Percentiles rank a stretch among this genome's conserved stretches.
phyloP scores from a whole-genome alignment of 2,797 vertebrate species.

The Lagocephalus sceleratus region DNA sequence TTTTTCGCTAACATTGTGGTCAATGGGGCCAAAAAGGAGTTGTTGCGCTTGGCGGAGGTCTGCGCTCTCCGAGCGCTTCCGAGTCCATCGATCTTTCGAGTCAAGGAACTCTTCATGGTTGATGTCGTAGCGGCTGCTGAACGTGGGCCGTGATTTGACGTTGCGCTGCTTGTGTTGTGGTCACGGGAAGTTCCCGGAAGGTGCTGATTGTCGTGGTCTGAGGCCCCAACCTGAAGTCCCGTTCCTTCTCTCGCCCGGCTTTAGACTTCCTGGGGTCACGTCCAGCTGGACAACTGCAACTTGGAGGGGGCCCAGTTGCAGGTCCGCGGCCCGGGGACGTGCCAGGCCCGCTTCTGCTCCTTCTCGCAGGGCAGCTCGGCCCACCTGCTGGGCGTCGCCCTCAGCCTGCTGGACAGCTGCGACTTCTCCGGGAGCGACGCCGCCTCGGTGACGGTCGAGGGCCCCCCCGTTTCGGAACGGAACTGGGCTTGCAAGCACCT shows the following conservation, averaged over 20 bases:
- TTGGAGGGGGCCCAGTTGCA: slow-evolving; percentile 89
- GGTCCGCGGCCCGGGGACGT: slow-evolving; percentile 85
- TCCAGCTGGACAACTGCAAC: slow-evolving; percentile 91
- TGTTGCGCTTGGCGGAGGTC: no score
- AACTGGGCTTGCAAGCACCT: slow-evolving; percentile 93
- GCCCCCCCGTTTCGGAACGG: slow-evolving; percentile 81
- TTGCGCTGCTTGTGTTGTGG: no score
- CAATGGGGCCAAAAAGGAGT: no score
- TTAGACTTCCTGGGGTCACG: slow-evolving; percentile 87
- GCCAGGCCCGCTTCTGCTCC: slow-evolving; percentile 90
- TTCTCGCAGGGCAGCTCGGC: slow-evolving; percentile 87
- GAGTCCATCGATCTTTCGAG: no score
- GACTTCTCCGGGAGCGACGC: slow-evolving; percentile 89
- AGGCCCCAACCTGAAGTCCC: not conserved
- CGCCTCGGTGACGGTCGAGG: slow-evolving; percentile 86
- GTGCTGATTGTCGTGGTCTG: no score
- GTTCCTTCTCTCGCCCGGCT: slow-evolving; percentile 14
- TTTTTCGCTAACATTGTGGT: no score
- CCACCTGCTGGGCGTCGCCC: slow-evolving; percentile 81
- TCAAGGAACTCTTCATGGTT: no score
- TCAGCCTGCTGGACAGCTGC: slow-evolving; percentile 88
- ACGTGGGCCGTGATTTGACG: no score
- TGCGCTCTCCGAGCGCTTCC: no score
- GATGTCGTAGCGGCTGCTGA: no score
- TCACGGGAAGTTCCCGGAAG: no score